A percentile compares a stretch with the other conserved stretches of the same genome.
Evolutionary conservation across 2,113 vertebrate species (phyloP).

Genomic region (Thermophis baileyi): DNA sequence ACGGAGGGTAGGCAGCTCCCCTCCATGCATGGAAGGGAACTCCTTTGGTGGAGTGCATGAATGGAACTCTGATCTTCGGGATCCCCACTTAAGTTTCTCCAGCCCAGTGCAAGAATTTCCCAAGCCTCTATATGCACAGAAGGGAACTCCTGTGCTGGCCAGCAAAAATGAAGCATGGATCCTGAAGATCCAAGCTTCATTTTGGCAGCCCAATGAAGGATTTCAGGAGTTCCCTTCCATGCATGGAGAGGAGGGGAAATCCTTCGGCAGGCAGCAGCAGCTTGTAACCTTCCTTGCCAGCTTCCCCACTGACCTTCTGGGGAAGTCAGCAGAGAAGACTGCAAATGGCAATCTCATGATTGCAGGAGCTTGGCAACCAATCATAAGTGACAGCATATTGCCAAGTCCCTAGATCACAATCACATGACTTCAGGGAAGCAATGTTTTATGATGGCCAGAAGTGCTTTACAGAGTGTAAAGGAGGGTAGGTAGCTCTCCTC

Average conservation of each 20-base stretch:
- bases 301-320: no score
- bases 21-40: background rate
- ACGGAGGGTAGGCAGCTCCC: background rate
- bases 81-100: no score
- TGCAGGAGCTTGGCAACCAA: background rate
- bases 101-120: background rate
- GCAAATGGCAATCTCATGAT: background rate
- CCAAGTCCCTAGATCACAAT: background rate
- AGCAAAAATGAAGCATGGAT: background rate
- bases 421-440: background rate
- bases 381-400: background rate
- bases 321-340: background rate
- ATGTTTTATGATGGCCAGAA: background rate
- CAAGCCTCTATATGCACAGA: background rate
- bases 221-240: background rate
- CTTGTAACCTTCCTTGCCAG: background rate
- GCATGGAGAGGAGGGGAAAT: background rate
- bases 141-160: background rate
- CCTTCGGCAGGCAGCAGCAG: background rate
- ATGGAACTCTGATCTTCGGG: no score
- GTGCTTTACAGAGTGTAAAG: background rate
- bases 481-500: background rate
- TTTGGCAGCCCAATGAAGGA: background rate
- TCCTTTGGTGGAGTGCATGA: no score
- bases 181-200: background rate